Evolutionary conservation across 1,140 invertebrate species (phyloP), one percentile per base, ranked within the genome.

Genomic region (Eubasilissa regina): DNA sequence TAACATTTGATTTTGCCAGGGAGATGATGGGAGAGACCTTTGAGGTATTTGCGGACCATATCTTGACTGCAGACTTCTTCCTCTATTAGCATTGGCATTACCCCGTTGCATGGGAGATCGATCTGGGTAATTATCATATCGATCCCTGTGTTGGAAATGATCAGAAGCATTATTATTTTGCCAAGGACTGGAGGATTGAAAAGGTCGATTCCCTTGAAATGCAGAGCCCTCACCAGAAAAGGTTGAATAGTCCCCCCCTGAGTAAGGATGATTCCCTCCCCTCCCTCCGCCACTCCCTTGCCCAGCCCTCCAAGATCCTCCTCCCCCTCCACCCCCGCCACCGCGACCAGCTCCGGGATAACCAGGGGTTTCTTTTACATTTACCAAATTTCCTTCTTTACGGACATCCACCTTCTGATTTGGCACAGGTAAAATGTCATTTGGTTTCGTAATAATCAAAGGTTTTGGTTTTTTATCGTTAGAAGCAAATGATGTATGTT

Each of bases 351-450:
- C 86, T 12, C 89, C 89, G 3, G 90, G 89, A 84, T 94, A 94
- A 83, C 93, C 91, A 0, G 93, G 93, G 0, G 89, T 90, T 78
- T 93, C 90, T 3, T 86, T 89, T 25, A 89, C 86, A 47, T 87
- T 45, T 13, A 43, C 53, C 44, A 60, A 75, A 7, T 62, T 17
- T 84, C 89, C 78, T 79, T 83, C 82, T 82, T 89, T 83, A 79
- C 86, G 53, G 9, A 87, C 66, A 81, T 90, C 86, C 12, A 88
- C 43, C 80, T 35, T 35, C 6, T 84, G 35, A 11, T 62, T 75
- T 44, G 55, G 10, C 13, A 8, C 43, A 6, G 73, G 55, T 47
- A 60, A 21, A 44, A 15, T 53, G 15, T 15, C n/a, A n/a, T 25
- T 35, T 8, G 58, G 75, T 19, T 64, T 77, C 13, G 58, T n/a